These are phyloP conservation scores for Lagocephalus sceleratus DNA, from an alignment of 2,797 vertebrate genomes.

Conservation along the genomic window DNA sequence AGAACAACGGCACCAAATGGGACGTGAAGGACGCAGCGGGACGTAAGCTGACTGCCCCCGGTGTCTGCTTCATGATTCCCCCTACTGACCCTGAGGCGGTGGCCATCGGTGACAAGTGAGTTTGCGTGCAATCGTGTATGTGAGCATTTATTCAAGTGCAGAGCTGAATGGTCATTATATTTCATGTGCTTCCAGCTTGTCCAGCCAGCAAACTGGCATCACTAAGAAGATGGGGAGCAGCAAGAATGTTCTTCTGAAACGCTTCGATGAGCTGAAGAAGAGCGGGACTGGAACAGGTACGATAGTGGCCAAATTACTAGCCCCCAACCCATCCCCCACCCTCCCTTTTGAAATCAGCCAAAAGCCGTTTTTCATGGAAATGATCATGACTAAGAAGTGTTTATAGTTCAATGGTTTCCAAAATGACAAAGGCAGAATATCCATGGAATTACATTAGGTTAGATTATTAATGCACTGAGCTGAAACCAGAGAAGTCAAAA, in stretches of 20 bases:
- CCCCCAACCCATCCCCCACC: too few relatives aligned
- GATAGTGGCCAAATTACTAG: neutral
- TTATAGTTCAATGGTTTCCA: too few relatives aligned
- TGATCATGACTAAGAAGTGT: too few relatives aligned
- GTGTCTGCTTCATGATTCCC: slow-evolving; percentile 90
- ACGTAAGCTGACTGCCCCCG: slow-evolving; percentile 79
- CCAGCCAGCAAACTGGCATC: slow-evolving; percentile 74
- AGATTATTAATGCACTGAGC: too few relatives aligned
- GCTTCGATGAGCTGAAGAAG: slow-evolving; percentile 80
- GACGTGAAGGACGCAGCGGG: slow-evolving; percentile 84
- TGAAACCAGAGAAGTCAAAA: too few relatives aligned
- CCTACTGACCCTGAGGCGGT: slow-evolving; percentile 86
- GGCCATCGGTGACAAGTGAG: slow-evolving; percentile 83
- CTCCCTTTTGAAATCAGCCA: too few relatives aligned
- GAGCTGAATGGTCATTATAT: neutral
- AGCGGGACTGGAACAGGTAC: slow-evolving; percentile 69
- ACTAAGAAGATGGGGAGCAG: slow-evolving; percentile 82
- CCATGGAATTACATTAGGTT: too few relatives aligned
- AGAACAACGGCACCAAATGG: slow-evolving; percentile 83
- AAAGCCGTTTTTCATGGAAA: too few relatives aligned
- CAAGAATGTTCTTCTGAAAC: slow-evolving; percentile 76
- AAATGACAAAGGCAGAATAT: too few relatives aligned
- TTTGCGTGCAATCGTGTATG: slow-evolving; percentile 5
- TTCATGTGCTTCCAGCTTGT: slow-evolving; percentile 74
- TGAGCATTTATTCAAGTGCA: neutral